phyloP scores from a whole-genome alignment of 2,888 invertebrate genomes.

The Habroteleia sp. region DNA sequence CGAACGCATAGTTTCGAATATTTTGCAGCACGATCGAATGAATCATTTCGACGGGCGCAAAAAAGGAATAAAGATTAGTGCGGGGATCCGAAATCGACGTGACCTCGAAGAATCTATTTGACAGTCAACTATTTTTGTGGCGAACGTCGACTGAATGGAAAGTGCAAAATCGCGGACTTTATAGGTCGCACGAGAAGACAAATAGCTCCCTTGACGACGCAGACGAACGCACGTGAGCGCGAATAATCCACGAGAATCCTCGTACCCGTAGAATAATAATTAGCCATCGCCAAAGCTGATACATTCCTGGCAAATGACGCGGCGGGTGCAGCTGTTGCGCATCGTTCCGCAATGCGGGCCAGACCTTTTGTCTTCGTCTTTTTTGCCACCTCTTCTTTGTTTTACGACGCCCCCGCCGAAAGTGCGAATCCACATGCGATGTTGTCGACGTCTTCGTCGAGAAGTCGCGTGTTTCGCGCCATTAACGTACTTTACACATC shows the following conservation, averaged over 20 bases:
- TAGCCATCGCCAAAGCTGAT: slow-evolving; percentile 73
- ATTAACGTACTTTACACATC: slow-evolving; percentile 32
- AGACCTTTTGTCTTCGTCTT: slow-evolving; percentile 48
- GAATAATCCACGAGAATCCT: slow-evolving; percentile 62
- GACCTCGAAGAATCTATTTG: slow-evolving; percentile 60
- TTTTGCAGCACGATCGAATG: slow-evolving; percentile 5
- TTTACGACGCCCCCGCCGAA: slow-evolving; percentile 51
- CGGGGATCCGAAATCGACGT: slow-evolving; percentile 44
- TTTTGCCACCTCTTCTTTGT: slow-evolving; percentile 21
- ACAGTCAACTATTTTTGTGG: slow-evolving; percentile 60
- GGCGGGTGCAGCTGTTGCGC: slow-evolving; percentile 78
- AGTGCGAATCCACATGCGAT: slow-evolving; percentile 58
- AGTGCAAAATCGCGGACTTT: slow-evolving; percentile 61
- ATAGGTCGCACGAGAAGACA: slow-evolving; percentile 60
- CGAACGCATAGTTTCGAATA: too few species aligned
- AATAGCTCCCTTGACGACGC: slow-evolving; percentile 57
- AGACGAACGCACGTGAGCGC: slow-evolving; percentile 63
- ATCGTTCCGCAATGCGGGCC: slow-evolving; percentile 67
- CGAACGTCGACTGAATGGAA: slow-evolving; percentile 59
- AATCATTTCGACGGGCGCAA: slow-evolving; percentile 6
- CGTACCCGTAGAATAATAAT: slow-evolving; percentile 76
- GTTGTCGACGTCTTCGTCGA: slow-evolving; percentile 29
- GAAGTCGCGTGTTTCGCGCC: slow-evolving; percentile 53
- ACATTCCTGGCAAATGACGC: slow-evolving; percentile 77
- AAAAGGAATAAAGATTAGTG: slow-evolving; percentile 15